A percentile compares a stretch with the other conserved stretches of the same genome.
Evolutionary conservation across 2,888 invertebrate genomes (phyloP).

Genomic region (Diplolepis rosae): DNA sequence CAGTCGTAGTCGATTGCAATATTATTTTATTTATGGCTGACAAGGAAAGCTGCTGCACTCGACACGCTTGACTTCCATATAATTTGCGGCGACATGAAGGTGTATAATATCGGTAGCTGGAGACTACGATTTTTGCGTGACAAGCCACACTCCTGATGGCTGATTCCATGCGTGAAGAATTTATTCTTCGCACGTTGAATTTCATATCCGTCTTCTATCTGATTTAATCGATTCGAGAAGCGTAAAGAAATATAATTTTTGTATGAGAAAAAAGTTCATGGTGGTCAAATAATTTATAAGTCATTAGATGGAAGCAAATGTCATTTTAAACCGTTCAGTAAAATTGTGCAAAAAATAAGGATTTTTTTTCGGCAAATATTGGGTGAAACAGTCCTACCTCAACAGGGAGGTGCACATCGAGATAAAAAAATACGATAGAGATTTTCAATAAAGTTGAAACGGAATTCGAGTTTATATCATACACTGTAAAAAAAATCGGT

Average conservation of each 20-base stretch:
- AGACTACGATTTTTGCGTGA: constrained; percentile 18
- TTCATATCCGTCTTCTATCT: constrained; percentile 13
- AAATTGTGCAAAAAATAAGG: too few species aligned
- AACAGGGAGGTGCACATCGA: too few species aligned
- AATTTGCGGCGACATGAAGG: constrained; percentile 10
- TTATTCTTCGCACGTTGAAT: constrained; percentile 27
- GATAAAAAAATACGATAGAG: too few species aligned
- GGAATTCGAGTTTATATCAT: too few species aligned
- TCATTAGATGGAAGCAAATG: too few species aligned
- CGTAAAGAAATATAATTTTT: constrained; percentile 9
- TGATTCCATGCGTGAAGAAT: constrained; percentile 19
- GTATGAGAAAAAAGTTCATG: not conserved
- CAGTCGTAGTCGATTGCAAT: constrained; percentile 5
- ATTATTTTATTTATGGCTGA: constrained; percentile 16
- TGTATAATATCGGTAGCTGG: constrained; percentile 23
- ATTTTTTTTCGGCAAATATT: too few species aligned
- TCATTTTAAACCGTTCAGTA: too few species aligned
- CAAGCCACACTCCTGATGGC: constrained; percentile 8
- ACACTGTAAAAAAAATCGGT: too few species aligned
- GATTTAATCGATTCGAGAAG: constrained; percentile 15
- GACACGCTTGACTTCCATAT: not conserved
- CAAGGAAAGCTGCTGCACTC: constrained; percentile 17
- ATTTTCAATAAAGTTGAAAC: too few species aligned
- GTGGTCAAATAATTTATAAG: not conserved
- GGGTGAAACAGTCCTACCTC: too few species aligned